Percentiles rank a stretch among this genome's conserved stretches.
These are phyloP conservation scores for Eolophus roseicapilla DNA, from an alignment of 2,113 vertebrate genomes.

Conservation along the genomic window DNA sequence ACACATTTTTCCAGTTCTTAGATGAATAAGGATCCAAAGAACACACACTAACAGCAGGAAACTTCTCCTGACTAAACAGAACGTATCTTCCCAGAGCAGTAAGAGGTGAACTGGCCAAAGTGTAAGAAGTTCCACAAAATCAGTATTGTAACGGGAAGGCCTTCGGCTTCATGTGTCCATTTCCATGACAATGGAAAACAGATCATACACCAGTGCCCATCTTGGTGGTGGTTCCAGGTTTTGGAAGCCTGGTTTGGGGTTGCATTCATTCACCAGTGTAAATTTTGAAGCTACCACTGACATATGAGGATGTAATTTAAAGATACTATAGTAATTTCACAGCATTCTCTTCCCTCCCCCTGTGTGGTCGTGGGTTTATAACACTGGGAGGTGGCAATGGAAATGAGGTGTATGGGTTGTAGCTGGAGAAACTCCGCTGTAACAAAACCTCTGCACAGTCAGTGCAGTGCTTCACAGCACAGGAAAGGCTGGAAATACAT, in stretches of 20 bases:
- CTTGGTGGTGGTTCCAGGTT: not conserved
- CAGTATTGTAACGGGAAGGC: not conserved
- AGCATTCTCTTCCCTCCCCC: not conserved
- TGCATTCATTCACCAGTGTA: not conserved
- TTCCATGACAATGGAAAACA: not conserved
- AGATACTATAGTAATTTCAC: not conserved
- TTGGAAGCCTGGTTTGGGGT: not conserved
- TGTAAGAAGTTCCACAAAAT: not conserved
- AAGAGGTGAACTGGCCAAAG: constrained; percentile 29
- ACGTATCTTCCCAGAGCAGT: constrained; percentile 23
- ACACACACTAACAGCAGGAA: constrained; percentile 48
- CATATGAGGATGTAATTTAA: not conserved
- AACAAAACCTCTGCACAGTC: not conserved
- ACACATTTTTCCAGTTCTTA: constrained; percentile 46
- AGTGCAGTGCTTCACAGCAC: not conserved
- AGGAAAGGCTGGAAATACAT: not conserved
- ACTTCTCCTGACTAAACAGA: constrained; percentile 44
- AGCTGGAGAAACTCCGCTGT: not conserved
- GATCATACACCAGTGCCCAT: not conserved
- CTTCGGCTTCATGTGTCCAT: not conserved
- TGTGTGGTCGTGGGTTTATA: not conserved
- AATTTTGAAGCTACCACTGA: not conserved
- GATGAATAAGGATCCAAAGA: constrained; percentile 60
- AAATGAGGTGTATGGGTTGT: not conserved
- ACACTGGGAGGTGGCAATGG: fast-evolving